These are phyloP conservation scores for Apomyelois bistriatella DNA, from an alignment of 2,888 invertebrate genomes.

Conservation along the genomic window DNA sequence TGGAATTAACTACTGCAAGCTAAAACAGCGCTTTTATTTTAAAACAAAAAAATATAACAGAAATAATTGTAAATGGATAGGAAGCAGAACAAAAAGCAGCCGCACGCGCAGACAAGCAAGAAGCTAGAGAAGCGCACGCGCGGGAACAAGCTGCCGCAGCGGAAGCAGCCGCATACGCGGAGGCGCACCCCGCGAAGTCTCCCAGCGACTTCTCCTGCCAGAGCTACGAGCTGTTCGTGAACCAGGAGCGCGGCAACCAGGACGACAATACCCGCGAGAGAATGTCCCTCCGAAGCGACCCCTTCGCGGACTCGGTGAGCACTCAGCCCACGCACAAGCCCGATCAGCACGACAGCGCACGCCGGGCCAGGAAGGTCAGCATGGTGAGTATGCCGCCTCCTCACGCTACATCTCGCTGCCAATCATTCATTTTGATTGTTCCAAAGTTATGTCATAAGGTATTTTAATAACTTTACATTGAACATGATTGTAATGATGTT, in stretches of 20 bases:
- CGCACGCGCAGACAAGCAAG: slow-evolving; percentile 82
- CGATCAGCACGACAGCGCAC: slow-evolving; percentile 74
- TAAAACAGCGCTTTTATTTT: background rate
- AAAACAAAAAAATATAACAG: background rate
- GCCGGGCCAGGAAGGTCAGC: slow-evolving; percentile 91
- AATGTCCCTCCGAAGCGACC: slow-evolving; percentile 94
- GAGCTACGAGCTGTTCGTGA: slow-evolving; percentile 95
- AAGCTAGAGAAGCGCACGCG: slow-evolving; percentile 79
- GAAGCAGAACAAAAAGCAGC: slow-evolving; percentile 92
- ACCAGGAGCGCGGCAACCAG: slow-evolving; percentile 92
- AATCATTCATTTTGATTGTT: slow-evolving; percentile 43
- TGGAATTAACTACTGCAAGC: no score
- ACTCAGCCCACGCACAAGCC: slow-evolving; percentile 84
- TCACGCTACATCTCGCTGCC: slow-evolving; percentile 50
- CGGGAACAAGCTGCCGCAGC: slow-evolving; percentile 83
- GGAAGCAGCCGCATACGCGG: slow-evolving; percentile 82
- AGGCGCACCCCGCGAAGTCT: slow-evolving; percentile 88
- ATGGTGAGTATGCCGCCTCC: slow-evolving; percentile 85
- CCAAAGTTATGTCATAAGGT: no score
- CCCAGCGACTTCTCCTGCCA: slow-evolving; percentile 95
- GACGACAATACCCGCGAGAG: slow-evolving; percentile 95
- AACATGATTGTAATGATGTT: no score
- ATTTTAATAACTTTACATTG: no score
- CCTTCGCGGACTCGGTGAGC: slow-evolving; percentile 92
- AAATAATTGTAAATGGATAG: slow-evolving; percentile 53